Conservation (phyloP, 2,113 vertebrate species). For the Varanus komodoensis region DNA sequence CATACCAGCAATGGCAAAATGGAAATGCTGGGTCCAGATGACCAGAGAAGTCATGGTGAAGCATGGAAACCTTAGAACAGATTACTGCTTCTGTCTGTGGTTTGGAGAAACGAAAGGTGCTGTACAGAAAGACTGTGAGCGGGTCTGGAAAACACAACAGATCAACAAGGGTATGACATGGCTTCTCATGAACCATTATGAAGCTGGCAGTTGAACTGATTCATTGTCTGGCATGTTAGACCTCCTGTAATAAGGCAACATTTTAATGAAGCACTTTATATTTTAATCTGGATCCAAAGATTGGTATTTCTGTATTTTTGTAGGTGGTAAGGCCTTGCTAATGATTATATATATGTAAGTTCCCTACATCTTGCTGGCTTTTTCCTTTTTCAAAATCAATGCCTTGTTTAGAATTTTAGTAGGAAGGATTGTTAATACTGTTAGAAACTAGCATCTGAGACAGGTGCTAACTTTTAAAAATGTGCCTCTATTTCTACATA, state of each 20-base stretch:
- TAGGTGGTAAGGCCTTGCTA: not conserved
- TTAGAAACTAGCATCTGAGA: constrained; percentile 34
- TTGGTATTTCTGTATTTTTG: constrained; percentile 4
- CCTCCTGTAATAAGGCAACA: constrained; percentile 36
- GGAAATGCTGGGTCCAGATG: no score
- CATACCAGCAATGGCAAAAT: no score
- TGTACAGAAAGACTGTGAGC: no score
- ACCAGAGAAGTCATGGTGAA: no score
- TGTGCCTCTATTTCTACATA: constrained; percentile 48
- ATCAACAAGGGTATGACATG: no score
- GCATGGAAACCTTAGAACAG: no score
- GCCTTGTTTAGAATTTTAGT: constrained; percentile 29
- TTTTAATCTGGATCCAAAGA: constrained; percentile 51
- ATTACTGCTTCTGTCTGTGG: no score
- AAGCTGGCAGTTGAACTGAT: constrained; percentile 40
- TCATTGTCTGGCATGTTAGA: not conserved
- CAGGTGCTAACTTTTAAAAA: constrained; percentile 15
- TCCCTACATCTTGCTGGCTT: constrained; percentile 24
- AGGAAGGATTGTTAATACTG: constrained; percentile 26
- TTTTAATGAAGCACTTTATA: constrained; percentile 63
- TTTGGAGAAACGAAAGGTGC: no score
- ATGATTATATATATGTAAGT: constrained; percentile 19
- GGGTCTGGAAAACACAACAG: no score
- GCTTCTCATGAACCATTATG: not conserved
- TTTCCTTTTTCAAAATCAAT: not conserved